A percentile compares a stretch with the other conserved stretches of the same genome.
These are phyloP conservation scores for Adelosebastes latens DNA, from an alignment of 2,797 vertebrate genomes.

Conservation along the genomic window DNA sequence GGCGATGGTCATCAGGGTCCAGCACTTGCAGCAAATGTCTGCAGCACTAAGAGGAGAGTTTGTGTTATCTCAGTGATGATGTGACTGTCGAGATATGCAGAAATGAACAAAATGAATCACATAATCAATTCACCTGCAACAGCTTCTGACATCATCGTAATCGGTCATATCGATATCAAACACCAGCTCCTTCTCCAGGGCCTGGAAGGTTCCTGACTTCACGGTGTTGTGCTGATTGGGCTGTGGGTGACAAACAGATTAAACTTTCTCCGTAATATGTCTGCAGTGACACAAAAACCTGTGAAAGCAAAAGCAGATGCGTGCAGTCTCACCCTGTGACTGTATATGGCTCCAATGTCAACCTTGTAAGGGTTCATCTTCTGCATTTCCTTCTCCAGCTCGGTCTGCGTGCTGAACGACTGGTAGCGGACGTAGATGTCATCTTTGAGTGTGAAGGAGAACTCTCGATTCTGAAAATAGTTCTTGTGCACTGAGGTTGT, in stretches of 20 bases:
- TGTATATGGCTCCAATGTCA: slow-evolving; percentile 94
- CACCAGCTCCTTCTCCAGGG: slow-evolving; percentile 95
- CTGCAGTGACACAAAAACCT: background rate
- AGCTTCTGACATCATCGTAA: slow-evolving; percentile 94
- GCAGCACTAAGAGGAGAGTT: slow-evolving; percentile 85
- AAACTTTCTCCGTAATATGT: too few relatives aligned
- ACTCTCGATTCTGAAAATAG: slow-evolving; percentile 95
- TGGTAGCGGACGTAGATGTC: slow-evolving; percentile 97
- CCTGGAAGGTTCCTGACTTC: slow-evolving; percentile 94
- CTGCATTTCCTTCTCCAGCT: slow-evolving; percentile 96
- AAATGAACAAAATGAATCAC: background rate
- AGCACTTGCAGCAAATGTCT: slow-evolving; percentile 95
- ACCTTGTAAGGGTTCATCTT: slow-evolving; percentile 95
- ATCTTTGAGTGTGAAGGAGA: slow-evolving; percentile 96
- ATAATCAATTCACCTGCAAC: slow-evolving; percentile 88
- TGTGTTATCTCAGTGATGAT: background rate
- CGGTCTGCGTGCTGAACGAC: slow-evolving; percentile 90
- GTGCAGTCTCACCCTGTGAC: slow-evolving; percentile 85
- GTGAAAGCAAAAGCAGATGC: too few relatives aligned
- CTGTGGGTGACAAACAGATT: slow-evolving; percentile 72
- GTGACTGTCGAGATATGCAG: background rate
- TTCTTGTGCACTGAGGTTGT: slow-evolving; percentile 86
- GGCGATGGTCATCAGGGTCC: slow-evolving; percentile 96
- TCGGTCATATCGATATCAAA: slow-evolving; percentile 99
- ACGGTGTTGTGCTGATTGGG: slow-evolving; percentile 94